Percentiles rank a stretch among this genome's conserved stretches.
Conservation (phyloP, 92 coral and sea anemone genomes). For the Zoanthus sociatus region DNA sequence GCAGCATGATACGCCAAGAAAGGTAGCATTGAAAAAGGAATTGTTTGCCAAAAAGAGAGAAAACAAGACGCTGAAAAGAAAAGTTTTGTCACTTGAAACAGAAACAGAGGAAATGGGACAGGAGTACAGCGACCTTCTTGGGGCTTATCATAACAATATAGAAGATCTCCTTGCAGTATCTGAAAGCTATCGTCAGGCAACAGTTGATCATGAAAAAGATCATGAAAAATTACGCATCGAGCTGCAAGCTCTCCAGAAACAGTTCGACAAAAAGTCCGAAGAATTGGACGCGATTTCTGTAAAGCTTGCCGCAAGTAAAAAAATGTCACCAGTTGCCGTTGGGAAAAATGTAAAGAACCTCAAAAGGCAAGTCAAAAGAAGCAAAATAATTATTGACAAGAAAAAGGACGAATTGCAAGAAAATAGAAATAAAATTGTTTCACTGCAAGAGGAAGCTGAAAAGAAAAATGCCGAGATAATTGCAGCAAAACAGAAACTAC, state of each 20-base stretch:
- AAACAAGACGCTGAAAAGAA: conserved; percentile 27
- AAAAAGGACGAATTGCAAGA: conserved; percentile 1
- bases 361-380: conserved; percentile 16
- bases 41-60: conserved; percentile 36
- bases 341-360: neutral
- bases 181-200: conserved; percentile 20
- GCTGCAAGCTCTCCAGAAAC: conserved; percentile 25
- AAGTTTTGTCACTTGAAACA: conserved; percentile 10
- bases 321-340: neutral
- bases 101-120: conserved; percentile 8
- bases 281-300: conserved; percentile 3
- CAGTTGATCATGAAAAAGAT: conserved; percentile 11
- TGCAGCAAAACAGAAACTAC: conserved; percentile 5
- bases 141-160: neutral
- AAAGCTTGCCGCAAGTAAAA: neutral
- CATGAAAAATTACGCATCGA: conserved; percentile 26
- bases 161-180: conserved; percentile 16
- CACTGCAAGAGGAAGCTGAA: conserved; percentile 33
- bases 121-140: conserved; percentile 26
- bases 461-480: conserved; percentile 3
- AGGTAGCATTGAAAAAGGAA: conserved; percentile 40
- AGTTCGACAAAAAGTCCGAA: conserved; percentile 15
- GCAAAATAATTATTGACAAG: neutral
- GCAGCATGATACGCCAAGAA: conserved; percentile 41
- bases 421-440: conserved; percentile 23